A percentile compares a stretch with the other conserved stretches of the same genome.
phyloP scores from a whole-genome alignment of 1,140 invertebrate genomes.

The Planococcus citri region DNA sequence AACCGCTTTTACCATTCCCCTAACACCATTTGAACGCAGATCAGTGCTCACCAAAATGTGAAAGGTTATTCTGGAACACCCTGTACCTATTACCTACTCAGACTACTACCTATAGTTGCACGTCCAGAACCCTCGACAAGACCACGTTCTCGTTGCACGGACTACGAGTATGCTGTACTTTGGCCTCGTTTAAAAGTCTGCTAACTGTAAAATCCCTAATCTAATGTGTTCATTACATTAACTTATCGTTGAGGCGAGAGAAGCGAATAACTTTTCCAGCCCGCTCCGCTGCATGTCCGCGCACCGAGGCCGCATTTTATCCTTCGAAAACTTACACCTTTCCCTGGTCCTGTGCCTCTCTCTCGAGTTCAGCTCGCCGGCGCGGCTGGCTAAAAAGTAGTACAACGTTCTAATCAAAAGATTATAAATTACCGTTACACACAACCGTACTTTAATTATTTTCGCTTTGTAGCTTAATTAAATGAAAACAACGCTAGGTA shows the following conservation, averaged over 20 bases:
- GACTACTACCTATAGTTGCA: too few species aligned
- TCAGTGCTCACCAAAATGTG: too few species aligned
- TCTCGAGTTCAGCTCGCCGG: too few species aligned
- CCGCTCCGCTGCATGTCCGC: background rate
- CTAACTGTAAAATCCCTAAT: conserved; percentile 7
- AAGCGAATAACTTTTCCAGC: background rate
- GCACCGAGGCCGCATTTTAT: background rate
- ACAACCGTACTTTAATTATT: background rate
- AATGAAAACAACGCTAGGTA: conserved; percentile 9
- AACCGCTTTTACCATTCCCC: too few species aligned
- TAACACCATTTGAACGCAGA: too few species aligned
- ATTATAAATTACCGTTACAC: background rate
- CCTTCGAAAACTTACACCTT: background rate
- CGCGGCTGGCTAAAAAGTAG: too few species aligned
- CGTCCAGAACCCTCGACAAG: too few species aligned
- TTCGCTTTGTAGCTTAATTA: conserved; percentile 5
- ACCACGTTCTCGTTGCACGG: too few species aligned
- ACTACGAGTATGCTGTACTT: background rate
- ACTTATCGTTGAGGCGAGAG: background rate
- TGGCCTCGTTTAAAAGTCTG: background rate
- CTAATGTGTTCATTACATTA: conserved; percentile 19
- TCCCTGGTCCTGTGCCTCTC: too few species aligned
- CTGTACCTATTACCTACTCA: too few species aligned
- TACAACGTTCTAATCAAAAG: conserved; percentile 9
- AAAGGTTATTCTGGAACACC: too few species aligned